Evolutionary conservation across 2,888 invertebrate genomes (phyloP).

Genomic region (Syrista parreyssii): DNA sequence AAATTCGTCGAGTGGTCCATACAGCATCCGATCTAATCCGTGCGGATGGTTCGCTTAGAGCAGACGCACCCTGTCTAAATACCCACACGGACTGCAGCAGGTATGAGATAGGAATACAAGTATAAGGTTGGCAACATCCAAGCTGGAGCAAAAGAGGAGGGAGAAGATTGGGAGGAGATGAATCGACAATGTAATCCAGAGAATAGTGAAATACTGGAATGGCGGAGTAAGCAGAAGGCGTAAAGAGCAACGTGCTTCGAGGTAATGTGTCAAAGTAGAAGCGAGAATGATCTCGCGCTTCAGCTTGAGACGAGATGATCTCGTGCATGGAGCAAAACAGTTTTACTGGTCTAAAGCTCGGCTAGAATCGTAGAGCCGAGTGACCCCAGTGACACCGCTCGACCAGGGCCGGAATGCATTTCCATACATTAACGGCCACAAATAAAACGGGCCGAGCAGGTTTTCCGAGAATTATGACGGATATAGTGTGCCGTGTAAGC

Average conservation of each 20-base stretch:
- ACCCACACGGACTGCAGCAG: constrained; percentile 51
- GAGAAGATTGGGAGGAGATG: constrained; percentile 23
- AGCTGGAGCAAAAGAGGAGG: not conserved
- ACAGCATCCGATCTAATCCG: too few relatives aligned
- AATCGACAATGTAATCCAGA: constrained; percentile 4
- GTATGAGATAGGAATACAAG: constrained; percentile 35
- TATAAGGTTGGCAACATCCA: too few relatives aligned
- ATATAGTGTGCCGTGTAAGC: not conserved
- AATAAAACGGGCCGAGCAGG: constrained; percentile 18
- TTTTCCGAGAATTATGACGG: constrained; percentile 45
- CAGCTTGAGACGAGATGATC: constrained; percentile 42
- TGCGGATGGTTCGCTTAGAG: constrained; percentile 26
- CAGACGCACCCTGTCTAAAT: constrained; percentile 48
- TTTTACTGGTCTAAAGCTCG: constrained; percentile 45
- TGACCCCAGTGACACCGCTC: constrained; percentile 49
- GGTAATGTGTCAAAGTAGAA: constrained; percentile 43
- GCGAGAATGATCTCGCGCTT: constrained; percentile 31
- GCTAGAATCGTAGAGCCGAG: constrained; percentile 36
- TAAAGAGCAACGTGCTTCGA: constrained; percentile 16
- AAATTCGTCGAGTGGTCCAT: too few relatives aligned
- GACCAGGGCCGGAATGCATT: constrained; percentile 42
- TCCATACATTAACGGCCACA: constrained; percentile 45
- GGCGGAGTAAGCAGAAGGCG: constrained; percentile 17
- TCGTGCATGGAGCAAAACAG: constrained; percentile 36
- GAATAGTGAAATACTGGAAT: constrained; percentile 16